phyloP scores from a whole-genome alignment of 2,113 vertebrate genomes.

The Leptobrachium leishanense region DNA sequence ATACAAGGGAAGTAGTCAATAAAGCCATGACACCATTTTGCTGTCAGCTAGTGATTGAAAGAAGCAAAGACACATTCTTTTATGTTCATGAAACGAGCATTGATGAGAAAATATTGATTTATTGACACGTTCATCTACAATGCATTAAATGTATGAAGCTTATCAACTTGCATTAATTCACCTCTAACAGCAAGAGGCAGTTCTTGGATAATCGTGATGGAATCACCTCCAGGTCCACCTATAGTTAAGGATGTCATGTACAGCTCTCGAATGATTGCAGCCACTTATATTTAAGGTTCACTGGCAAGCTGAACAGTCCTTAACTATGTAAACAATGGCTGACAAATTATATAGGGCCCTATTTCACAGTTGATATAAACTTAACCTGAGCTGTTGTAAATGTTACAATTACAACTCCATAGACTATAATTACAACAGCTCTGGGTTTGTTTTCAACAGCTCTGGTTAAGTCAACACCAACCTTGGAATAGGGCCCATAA shows the following conservation, averaged over 20 bases:
- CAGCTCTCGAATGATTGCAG: no score
- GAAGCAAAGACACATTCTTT: slow-evolving; percentile 5
- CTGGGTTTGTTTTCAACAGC: no score
- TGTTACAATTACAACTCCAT: no score
- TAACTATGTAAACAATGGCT: no score
- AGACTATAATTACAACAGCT: no score
- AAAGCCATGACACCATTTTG: slow-evolving; percentile 12
- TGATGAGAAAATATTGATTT: slow-evolving; percentile 33
- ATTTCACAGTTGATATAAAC: no score
- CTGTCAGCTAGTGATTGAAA: slow-evolving; percentile 20
- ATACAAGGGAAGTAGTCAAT: slow-evolving; percentile 11
- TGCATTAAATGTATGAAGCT: slow-evolving; percentile 9
- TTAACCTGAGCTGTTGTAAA: no score
- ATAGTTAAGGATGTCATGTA: slow-evolving; percentile 5
- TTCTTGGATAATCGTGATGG: background rate
- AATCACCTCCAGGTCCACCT: background rate
- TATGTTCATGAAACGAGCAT: slow-evolving; percentile 6
- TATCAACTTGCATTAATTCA: background rate
- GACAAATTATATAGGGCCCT: no score
- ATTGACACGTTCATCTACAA: slow-evolving; percentile 29
- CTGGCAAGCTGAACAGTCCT: no score
- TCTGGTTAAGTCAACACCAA: no score
- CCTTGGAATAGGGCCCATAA: no score
- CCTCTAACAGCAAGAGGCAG: slow-evolving; percentile 11
- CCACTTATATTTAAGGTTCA: no score